These are phyloP conservation scores for Flexamia atlantica DNA, from an alignment of 2,888 invertebrate species.

Conservation along the genomic window DNA sequence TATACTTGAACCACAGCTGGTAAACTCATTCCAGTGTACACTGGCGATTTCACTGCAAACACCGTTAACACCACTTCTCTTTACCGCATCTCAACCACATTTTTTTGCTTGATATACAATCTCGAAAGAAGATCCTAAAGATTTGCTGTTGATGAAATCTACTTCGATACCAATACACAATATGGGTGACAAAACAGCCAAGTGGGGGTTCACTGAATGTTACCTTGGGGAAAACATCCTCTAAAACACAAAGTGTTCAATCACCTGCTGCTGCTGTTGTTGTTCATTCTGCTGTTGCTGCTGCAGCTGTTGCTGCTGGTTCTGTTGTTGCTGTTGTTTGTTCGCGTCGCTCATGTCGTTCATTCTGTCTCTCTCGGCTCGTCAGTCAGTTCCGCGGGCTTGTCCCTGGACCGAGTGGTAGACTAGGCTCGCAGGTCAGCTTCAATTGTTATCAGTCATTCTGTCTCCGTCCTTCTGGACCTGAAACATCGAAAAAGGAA, in stretches of 20 bases:
- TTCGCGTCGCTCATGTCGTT: constrained; percentile 61
- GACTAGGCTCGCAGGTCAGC: not conserved
- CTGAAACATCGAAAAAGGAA: constrained; percentile 1
- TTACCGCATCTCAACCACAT: too few relatives aligned
- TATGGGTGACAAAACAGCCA: too few relatives aligned
- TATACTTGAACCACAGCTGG: too few relatives aligned
- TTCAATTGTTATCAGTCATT: constrained; percentile 18
- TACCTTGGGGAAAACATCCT: too few relatives aligned
- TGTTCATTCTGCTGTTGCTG: constrained; percentile 66
- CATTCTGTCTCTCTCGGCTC: constrained; percentile 30
- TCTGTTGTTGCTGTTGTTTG: constrained; percentile 62
- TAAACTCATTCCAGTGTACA: too few relatives aligned
- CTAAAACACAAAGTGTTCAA: constrained; percentile 60
- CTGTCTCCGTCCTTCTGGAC: constrained; percentile 1
- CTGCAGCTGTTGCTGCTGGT: constrained; percentile 67
- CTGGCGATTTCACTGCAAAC: too few relatives aligned
- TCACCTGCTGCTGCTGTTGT: constrained; percentile 71
- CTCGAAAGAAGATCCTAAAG: too few relatives aligned
- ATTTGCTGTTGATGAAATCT: too few relatives aligned
- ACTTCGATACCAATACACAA: too few relatives aligned
- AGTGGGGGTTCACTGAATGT: too few relatives aligned
- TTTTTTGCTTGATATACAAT: too few relatives aligned
- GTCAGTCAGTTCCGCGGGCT: not conserved
- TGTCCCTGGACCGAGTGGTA: not conserved
- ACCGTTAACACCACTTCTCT: too few relatives aligned